Conservation (phyloP, 64 coral and sea anemone genomes). For the Porites lutea region DNA sequence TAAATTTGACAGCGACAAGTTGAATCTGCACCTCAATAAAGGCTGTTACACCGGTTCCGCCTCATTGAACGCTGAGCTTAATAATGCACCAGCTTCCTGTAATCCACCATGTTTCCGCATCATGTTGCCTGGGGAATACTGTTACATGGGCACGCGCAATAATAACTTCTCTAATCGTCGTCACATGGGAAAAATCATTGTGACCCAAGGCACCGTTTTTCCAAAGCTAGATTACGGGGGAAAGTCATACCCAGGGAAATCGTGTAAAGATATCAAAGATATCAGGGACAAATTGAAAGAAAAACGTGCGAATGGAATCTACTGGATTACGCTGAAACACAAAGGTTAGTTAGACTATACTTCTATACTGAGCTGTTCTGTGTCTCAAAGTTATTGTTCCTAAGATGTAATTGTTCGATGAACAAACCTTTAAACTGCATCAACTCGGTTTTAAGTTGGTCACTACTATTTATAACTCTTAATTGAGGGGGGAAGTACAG, state of each 20-base stretch:
- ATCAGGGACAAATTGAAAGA: constrained; percentile 9
- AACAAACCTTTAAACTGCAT: background rate
- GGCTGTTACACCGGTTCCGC: no score
- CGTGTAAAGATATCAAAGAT: background rate
- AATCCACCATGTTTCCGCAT: no score
- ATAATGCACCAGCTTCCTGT: no score
- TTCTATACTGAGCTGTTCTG: background rate
- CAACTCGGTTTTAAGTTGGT: constrained; percentile 6
- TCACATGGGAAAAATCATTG: no score
- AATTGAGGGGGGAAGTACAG: no score
- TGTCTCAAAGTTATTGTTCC: constrained; percentile 11
- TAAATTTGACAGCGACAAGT: background rate
- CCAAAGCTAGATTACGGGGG: background rate
- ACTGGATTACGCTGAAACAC: background rate
- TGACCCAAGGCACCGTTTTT: no score
- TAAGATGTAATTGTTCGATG: background rate
- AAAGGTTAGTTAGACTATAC: background rate
- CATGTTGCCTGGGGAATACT: no score
- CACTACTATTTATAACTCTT: background rate
- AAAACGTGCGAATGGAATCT: background rate
- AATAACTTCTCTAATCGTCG: no score
- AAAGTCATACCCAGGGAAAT: background rate
- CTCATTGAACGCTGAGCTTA: no score
- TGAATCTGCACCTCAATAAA: background rate
- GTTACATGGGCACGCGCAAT: no score